phyloP scores from a whole-genome alignment of 2,113 vertebrate genomes.

The Hylia prasina region DNA sequence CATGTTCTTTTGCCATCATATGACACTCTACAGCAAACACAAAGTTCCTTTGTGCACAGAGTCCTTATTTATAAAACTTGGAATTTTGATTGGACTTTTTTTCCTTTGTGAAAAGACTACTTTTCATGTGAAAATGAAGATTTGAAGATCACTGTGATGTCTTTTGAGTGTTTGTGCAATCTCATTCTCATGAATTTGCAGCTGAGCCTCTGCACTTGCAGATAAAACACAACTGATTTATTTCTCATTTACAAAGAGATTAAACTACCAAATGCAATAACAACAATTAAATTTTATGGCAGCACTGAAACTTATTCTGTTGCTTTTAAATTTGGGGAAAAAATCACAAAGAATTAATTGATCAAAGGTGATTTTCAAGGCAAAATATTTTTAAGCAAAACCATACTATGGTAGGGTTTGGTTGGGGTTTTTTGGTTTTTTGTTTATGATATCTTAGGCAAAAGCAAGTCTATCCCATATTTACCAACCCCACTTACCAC shows the following conservation, averaged over 20 bases:
- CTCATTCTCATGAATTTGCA: neutral
- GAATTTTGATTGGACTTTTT: neutral
- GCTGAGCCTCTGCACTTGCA: neutral
- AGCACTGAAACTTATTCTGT: neutral
- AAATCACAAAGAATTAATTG: neutral
- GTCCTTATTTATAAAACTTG: neutral
- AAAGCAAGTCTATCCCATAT: neutral
- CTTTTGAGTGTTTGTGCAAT: neutral
- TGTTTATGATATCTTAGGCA: neutral
- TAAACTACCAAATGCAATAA: neutral
- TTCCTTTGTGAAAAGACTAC: neutral
- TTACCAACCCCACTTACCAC: neutral
- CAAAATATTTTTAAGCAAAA: neutral
- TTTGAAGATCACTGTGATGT: neutral
- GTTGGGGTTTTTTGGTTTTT: neutral
- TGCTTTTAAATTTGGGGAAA: neutral
- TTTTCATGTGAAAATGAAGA: neutral
- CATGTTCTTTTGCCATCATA: conserved; percentile 50
- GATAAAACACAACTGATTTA: neutral
- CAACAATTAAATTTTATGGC: neutral
- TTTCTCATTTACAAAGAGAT: neutral
- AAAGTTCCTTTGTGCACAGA: conserved; percentile 34
- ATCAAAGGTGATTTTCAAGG: neutral
- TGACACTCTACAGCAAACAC: neutral
- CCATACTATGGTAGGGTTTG: neutral